Conservation (phyloP, 2,113 vertebrate genomes). For the Bujurquina vittata region DNA sequence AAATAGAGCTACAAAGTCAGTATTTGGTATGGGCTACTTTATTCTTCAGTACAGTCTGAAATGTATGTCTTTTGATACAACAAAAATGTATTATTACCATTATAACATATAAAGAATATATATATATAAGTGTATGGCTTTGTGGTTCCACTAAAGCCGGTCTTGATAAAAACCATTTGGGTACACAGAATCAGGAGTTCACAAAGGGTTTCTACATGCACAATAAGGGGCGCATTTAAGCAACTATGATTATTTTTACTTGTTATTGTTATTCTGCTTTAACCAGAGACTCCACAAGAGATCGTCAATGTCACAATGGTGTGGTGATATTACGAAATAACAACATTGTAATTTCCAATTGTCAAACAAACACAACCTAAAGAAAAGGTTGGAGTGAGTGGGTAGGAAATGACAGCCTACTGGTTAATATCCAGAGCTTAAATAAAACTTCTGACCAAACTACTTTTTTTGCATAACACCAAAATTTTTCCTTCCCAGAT, state of each 20-base stretch:
- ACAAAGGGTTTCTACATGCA: not conserved
- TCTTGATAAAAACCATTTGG: not conserved
- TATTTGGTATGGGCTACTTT: no score
- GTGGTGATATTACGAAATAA: conserved; percentile 17
- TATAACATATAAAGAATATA: not conserved
- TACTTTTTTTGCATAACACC: not conserved
- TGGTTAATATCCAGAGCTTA: not conserved
- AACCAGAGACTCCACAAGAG: conserved; percentile 19
- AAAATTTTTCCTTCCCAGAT: not conserved
- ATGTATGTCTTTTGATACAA: not conserved
- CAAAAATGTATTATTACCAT: not conserved
- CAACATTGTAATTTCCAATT: not conserved
- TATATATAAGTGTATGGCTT: not conserved
- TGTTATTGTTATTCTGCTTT: conserved; percentile 24
- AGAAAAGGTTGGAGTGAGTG: not conserved
- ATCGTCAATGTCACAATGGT: not conserved
- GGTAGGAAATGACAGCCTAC: not conserved
- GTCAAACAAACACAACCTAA: not conserved
- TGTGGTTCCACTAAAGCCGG: not conserved
- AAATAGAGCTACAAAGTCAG: no score
- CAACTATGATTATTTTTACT: not conserved
- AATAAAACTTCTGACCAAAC: not conserved
- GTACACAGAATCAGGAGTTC: not conserved
- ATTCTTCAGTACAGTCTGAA: not conserved
- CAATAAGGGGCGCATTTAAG: not conserved